Evolutionary conservation across 2,113 vertebrate genomes (phyloP).

Genomic region (Labeo catla): DNA sequence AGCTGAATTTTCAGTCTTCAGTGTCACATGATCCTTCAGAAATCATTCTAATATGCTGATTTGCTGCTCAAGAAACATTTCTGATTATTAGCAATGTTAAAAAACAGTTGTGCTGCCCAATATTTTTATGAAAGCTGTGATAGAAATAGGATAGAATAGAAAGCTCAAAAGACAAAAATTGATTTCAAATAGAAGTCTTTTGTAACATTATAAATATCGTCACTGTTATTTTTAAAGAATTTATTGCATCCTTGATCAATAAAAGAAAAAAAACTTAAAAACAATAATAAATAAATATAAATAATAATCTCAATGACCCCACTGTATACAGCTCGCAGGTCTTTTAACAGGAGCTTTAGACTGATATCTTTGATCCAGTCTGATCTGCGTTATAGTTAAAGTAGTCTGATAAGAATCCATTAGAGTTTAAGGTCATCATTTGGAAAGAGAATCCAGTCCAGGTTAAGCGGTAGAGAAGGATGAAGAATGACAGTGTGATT

Average conservation of each 20-base stretch:
- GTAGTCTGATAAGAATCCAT: conserved; percentile 8
- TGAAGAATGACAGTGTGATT: conserved; percentile 8
- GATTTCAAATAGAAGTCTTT: not conserved
- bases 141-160: not conserved
- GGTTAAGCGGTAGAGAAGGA: not conserved
- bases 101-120: too few species aligned
- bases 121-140: too few species aligned
- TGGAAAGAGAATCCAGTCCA: not conserved
- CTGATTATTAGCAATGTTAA: too few species aligned
- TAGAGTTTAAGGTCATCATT: conserved; percentile 1
- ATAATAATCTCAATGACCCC: not conserved
- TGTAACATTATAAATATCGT: not conserved
- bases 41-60: too few species aligned
- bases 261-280: not conserved
- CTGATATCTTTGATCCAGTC: not conserved
- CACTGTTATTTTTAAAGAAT: not conserved
- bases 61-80: too few species aligned
- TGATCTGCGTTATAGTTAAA: not conserved
- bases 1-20: too few species aligned
- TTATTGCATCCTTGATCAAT: not conserved
- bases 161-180: not conserved
- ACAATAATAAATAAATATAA: not conserved
- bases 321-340: not conserved
- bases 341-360: not conserved
- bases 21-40: too few species aligned